These are phyloP conservation scores for Pimpla rufipes DNA, from an alignment of 2,888 invertebrate genomes.

Conservation along the genomic window DNA sequence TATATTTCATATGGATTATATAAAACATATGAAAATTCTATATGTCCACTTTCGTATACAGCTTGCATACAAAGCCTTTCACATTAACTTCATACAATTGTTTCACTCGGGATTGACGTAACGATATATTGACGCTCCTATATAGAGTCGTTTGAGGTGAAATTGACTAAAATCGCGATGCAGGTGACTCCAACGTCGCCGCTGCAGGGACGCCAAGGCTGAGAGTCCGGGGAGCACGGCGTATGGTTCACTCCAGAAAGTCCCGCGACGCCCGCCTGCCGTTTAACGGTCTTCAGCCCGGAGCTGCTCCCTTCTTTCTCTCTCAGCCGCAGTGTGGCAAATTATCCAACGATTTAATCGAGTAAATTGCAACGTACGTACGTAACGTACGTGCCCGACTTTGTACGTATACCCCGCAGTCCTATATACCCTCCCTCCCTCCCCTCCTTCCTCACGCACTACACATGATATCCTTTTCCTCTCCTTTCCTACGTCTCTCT, in stretches of 20 bases:
- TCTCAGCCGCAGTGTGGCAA: constrained; percentile 54
- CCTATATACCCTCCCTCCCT: neutral
- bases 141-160: constrained; percentile 10
- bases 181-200: neutral
- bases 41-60: too few relatives aligned
- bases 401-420: constrained; percentile 12
- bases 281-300: constrained; percentile 62
- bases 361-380: constrained; percentile 64
- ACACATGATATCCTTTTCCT: neutral
- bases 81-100: too few relatives aligned
- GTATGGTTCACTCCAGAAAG: constrained; percentile 26
- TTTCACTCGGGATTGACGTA: too few relatives aligned
- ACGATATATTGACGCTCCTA: neutral
- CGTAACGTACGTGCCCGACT: constrained; percentile 55
- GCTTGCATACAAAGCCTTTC: too few relatives aligned
- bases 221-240: constrained; percentile 10
- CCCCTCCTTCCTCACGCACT: constrained; percentile 20
- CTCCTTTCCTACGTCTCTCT: constrained; percentile 28
- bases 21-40: too few relatives aligned
- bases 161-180: constrained; percentile 50
- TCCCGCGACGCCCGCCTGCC: constrained; percentile 51
- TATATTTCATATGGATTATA: too few relatives aligned
- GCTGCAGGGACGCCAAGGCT: neutral
- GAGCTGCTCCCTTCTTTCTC: constrained; percentile 12
- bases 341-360: constrained; percentile 67